Base-by-base conservation (phyloP, 1,140 invertebrate species). In the Eupristina koningsbergeri region DNA sequence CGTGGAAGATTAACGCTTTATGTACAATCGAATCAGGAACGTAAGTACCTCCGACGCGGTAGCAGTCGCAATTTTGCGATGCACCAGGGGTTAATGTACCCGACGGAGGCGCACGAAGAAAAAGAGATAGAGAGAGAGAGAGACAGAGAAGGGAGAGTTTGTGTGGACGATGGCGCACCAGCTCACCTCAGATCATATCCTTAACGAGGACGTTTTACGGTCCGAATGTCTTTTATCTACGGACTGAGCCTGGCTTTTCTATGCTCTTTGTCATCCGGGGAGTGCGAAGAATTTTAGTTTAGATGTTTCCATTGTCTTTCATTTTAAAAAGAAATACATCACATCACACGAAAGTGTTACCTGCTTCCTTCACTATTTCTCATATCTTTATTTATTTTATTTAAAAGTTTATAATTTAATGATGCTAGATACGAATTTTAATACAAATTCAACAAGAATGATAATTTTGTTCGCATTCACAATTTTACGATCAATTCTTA, bases 191-290 rank as follows among this genome's bases (percentile, higher is more conserved):
- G 90, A 91, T 92, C 91, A 91, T 91, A 92, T 92, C 91, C 90
- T 92, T 92, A 92, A 91, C 91, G 90, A 92, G 91, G 91, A 89
- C 91, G 89, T 88, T 92, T 92, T 92, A 92, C 88, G 91, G 2
- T 84, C 84, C 86, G 86, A 88, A 88, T 86, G 81, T 83, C 87
- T 87, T 92, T 92, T 92, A 92, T 91, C 91, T 91, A 26, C 91
- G 86, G 88, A 86, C n/a, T 26, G 15, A 36, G 45, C 8, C 17
- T 36, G 17, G 19, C 45, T 34, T 36, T 79, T 17, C 88, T 58
- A 87, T 88, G 90, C 89, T 91, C 90, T 89, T 91, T 88, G 90
- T 90, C 91, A 91, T 91, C 90, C 89, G 88, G 89, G 86, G 88
- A 80, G 84, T 74, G 76, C 45, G 79, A 63, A 26, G 15, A 73